Percentiles rank a stretch among this genome's conserved stretches.
phyloP scores from a whole-genome alignment of 2,797 vertebrate genomes.

The Vultur gryphus region DNA sequence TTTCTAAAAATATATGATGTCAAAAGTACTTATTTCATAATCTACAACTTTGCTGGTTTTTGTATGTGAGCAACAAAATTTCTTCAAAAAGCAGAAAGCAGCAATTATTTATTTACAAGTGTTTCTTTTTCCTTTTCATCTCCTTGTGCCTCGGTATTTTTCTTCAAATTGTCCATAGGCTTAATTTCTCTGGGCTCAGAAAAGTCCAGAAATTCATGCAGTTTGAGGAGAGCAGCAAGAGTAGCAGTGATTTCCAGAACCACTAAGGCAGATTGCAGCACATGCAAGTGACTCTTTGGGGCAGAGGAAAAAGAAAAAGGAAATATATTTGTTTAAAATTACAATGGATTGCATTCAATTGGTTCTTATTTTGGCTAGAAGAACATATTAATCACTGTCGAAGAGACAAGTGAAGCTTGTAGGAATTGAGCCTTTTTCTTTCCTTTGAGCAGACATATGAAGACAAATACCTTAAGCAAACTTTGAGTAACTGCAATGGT shows the following conservation, averaged over 20 bases:
- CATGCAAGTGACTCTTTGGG: background rate
- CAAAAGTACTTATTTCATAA: background rate
- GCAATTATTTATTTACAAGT: background rate
- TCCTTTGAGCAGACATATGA: background rate
- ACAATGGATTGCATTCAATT: background rate
- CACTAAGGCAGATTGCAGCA: background rate
- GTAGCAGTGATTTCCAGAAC: background rate
- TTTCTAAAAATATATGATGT: background rate
- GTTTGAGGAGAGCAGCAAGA: background rate
- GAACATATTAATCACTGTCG: background rate
- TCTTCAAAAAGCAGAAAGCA: background rate
- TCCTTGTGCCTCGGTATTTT: background rate
- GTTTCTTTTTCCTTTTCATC: background rate
- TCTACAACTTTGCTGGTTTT: background rate
- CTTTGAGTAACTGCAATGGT: background rate
- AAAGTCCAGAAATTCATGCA: background rate
- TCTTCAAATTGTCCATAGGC: background rate
- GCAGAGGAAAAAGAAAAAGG: background rate
- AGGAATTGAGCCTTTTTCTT: background rate
- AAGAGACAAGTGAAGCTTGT: background rate
- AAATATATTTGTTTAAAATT: background rate
- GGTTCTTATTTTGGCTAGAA: background rate
- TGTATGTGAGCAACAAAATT: background rate
- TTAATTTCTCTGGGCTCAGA: background rate
- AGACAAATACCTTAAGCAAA: background rate